phyloP scores from a whole-genome alignment of 2,113 vertebrate genomes.

The Crotalus tigris region DNA sequence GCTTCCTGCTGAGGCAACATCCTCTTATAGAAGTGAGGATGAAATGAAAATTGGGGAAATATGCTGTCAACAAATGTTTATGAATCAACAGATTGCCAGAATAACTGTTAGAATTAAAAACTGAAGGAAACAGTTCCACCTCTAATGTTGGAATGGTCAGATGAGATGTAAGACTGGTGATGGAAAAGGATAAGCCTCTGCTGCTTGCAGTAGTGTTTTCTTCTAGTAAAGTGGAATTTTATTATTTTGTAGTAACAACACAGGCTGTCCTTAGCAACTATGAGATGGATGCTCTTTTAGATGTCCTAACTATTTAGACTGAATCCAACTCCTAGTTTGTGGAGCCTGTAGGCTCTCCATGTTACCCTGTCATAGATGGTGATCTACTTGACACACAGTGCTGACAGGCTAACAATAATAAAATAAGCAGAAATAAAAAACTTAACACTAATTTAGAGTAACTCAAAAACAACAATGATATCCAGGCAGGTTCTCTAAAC shows the following conservation, averaged over 20 bases:
- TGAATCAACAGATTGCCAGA: background rate
- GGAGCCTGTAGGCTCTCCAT: background rate
- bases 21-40: background rate
- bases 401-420: background rate
- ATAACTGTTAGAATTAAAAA: background rate
- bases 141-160: background rate
- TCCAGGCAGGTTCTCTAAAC: background rate
- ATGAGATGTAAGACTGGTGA: background rate
- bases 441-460: background rate
- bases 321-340: background rate
- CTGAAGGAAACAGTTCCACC: background rate
- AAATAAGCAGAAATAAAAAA: background rate
- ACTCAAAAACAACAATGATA: background rate
- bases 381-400: background rate
- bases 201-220: background rate
- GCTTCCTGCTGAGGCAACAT: background rate
- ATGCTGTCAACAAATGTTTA: background rate
- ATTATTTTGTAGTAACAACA: background rate
- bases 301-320: background rate
- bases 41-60: background rate
- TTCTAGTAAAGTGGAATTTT: background rate
- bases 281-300: background rate
- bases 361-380: background rate
- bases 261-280: background rate
- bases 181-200: background rate